These are phyloP conservation scores for Etheostoma nigrum DNA, from an alignment of 2,797 vertebrate genomes.

Conservation along the genomic window DNA sequence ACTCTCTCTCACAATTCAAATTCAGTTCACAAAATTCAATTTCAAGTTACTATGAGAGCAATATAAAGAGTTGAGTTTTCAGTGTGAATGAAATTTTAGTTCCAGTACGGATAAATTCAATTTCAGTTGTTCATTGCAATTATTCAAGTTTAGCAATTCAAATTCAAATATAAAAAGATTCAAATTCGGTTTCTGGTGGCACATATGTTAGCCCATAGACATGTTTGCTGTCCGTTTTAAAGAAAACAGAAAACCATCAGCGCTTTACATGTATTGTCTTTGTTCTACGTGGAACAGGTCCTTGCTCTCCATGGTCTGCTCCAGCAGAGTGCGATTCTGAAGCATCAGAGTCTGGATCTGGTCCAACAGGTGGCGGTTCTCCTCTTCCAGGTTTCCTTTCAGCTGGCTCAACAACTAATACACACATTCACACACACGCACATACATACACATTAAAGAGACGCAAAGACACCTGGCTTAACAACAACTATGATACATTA, in stretches of 20 bases:
- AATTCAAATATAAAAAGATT: too few relatives aligned
- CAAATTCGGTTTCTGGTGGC: too few relatives aligned
- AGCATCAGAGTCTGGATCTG: conserved; percentile 99
- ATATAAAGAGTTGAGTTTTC: too few relatives aligned
- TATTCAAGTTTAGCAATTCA: too few relatives aligned
- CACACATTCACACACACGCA: background rate
- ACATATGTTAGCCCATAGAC: background rate
- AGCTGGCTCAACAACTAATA: conserved; percentile 95
- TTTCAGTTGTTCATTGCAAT: too few relatives aligned
- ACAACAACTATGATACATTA: conserved; percentile 8
- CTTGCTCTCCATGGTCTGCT: conserved; percentile 99
- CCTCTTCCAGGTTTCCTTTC: conserved; percentile 98
- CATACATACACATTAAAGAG: conserved; percentile 22
- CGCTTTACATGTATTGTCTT: conserved; percentile 95
- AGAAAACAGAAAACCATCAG: background rate
- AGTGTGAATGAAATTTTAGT: too few relatives aligned
- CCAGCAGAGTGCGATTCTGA: conserved; percentile 95
- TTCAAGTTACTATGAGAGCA: too few relatives aligned
- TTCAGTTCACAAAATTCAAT: too few relatives aligned
- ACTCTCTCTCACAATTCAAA: too few relatives aligned
- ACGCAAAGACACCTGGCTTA: background rate
- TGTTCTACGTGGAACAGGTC: conserved; percentile 98
- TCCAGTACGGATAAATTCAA: too few relatives aligned
- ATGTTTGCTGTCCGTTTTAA: background rate
- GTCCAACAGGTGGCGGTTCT: conserved; percentile 97